phyloP scores from a whole-genome alignment of 2,888 invertebrate species.

The Auanema sp. region DNA sequence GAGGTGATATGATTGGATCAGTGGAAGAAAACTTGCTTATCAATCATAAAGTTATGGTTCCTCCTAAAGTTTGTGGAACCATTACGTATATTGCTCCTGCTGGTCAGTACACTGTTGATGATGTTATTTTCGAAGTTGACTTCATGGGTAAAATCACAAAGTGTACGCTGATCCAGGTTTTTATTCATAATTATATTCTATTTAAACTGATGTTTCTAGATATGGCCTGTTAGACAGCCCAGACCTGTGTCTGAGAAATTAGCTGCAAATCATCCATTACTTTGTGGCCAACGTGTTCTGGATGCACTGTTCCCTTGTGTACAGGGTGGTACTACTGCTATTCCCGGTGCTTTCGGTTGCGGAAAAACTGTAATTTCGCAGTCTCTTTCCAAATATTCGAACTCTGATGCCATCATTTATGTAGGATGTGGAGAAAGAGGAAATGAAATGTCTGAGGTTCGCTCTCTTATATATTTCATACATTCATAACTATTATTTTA shows the following conservation, averaged over 20 bases:
- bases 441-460: slow-evolving; percentile 98
- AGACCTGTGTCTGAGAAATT: slow-evolving; percentile 95
- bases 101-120: slow-evolving; percentile 86
- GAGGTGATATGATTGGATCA: slow-evolving; percentile 82
- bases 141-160: slow-evolving; percentile 91
- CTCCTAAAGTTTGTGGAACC: slow-evolving; percentile 91
- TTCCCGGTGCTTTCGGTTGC: slow-evolving; percentile 88
- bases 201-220: too few relatives aligned
- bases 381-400: slow-evolving; percentile 96
- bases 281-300: slow-evolving; percentile 95
- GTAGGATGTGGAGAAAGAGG: slow-evolving; percentile 99
- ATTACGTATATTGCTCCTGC: slow-evolving; percentile 89
- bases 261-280: slow-evolving; percentile 93
- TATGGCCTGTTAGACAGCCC: slow-evolving; percentile 98
- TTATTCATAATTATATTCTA: too few relatives aligned
- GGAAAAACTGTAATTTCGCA: slow-evolving; percentile 99
- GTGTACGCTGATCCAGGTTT: slow-evolving; percentile 86
- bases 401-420: slow-evolving; percentile 98
- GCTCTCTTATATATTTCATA: too few relatives aligned
- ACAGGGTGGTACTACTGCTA: slow-evolving; percentile 63
- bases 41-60: slow-evolving; percentile 91
- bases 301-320: slow-evolving; percentile 95
- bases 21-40: slow-evolving; percentile 96
- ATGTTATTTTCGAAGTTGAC: slow-evolving; percentile 91
- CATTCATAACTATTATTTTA: too few relatives aligned